A percentile compares a stretch with the other conserved stretches of the same genome.
Evolutionary conservation across 2,113 vertebrate species (phyloP).

Genomic region (Synodontis membranacea): DNA sequence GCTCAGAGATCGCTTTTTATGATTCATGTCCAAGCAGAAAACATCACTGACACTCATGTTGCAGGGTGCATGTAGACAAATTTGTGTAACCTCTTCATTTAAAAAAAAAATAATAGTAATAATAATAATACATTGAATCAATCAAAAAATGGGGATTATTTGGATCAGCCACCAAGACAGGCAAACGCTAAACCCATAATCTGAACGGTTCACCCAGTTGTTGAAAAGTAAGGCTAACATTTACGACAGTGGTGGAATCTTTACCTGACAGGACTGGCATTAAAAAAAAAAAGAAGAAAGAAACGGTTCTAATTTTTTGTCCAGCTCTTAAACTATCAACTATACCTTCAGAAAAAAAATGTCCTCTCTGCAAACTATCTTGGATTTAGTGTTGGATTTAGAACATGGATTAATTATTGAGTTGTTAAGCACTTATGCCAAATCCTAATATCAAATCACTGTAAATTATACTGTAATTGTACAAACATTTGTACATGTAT

Average conservation of each 20-base stretch:
- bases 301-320: background rate
- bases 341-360: background rate
- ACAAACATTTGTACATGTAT: background rate
- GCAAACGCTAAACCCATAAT: background rate
- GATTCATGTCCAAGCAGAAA: background rate
- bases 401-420: background rate
- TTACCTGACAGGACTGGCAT: background rate
- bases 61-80: background rate
- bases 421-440: background rate
- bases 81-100: background rate
- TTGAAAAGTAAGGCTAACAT: background rate
- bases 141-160: too few species aligned
- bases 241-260: background rate
- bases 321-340: background rate
- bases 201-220: background rate
- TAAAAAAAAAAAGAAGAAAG: background rate
- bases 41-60: background rate
- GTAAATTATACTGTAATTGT: background rate
- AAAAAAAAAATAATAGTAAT: too few species aligned
- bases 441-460: background rate
- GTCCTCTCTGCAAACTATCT: background rate
- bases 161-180: background rate
- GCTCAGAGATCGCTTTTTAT: background rate
- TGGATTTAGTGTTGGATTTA: background rate
- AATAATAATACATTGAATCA: too few species aligned